Percentiles rank a stretch among this genome's conserved stretches.
phyloP scores from a whole-genome alignment of 2,113 vertebrate genomes.

The Daboia siamensis region DNA sequence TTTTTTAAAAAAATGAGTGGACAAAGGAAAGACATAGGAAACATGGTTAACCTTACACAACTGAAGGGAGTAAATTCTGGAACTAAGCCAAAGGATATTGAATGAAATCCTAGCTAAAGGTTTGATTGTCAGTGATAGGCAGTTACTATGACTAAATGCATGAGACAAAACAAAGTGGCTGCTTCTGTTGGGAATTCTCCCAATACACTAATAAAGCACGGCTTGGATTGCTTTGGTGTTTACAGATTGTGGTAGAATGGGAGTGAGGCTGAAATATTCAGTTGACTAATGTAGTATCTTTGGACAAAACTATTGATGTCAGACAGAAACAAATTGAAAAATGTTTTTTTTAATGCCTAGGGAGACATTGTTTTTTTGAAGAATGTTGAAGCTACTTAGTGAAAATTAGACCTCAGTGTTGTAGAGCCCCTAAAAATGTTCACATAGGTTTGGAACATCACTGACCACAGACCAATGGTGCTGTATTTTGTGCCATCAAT shows the following conservation, averaged over 20 bases:
- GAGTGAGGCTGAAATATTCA: not conserved
- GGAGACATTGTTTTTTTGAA: not conserved
- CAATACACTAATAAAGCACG: not conserved
- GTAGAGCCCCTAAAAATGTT: not conserved
- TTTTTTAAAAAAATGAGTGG: not conserved
- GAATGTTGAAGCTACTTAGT: not conserved
- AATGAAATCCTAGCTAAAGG: not conserved
- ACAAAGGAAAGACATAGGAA: not conserved
- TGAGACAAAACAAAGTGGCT: not conserved
- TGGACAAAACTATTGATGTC: not conserved
- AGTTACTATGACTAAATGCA: not conserved
- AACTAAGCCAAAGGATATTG: not conserved
- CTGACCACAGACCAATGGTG: not conserved
- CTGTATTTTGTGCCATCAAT: not conserved
- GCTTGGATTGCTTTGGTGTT: not conserved
- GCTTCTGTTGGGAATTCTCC: conserved; percentile 10
- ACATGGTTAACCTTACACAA: not conserved
- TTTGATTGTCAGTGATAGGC: not conserved
- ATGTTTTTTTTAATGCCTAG: not conserved
- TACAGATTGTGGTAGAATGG: not conserved
- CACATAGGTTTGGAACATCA: not conserved
- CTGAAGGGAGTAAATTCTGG: not conserved
- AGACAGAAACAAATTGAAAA: not conserved
- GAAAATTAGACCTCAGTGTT: not conserved
- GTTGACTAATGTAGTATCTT: not conserved